These are phyloP conservation scores for Protula sp. DNA, from an alignment of 2,888 invertebrate species.

Conservation along the genomic window DNA sequence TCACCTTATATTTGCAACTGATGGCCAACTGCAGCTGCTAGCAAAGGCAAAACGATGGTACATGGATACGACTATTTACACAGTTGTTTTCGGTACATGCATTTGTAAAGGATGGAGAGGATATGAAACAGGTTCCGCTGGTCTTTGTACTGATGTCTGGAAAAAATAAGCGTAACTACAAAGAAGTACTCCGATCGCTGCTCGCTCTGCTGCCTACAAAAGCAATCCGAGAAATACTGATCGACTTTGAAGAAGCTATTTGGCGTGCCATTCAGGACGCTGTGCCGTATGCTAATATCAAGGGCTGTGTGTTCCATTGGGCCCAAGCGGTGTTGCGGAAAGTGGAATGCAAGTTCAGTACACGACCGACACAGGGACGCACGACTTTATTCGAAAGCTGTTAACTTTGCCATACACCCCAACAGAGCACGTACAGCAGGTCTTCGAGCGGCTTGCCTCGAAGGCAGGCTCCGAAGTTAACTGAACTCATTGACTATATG, in stretches of 20 bases:
- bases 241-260: neutral
- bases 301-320: no score
- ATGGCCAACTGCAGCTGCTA: neutral
- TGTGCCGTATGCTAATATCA: neutral
- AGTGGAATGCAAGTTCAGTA: neutral
- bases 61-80: neutral
- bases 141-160: no score
- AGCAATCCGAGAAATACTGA: neutral
- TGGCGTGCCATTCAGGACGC: neutral
- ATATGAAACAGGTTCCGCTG: slow-evolving; percentile 1
- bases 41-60: neutral
- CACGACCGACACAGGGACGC: neutral
- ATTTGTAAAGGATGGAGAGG: neutral
- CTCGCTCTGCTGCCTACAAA: neutral
- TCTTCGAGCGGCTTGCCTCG: neutral
- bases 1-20: neutral
- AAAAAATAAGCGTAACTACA: neutral
- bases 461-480: neutral
- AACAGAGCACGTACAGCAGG: neutral
- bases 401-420: neutral
- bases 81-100: neutral
- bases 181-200: neutral
- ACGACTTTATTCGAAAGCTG: neutral
- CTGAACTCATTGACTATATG: no score
- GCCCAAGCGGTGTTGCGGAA: no score